Evolutionary conservation across 2,113 vertebrate genomes (phyloP), one percentile per base, ranked within the genome.

Genomic region (Anarhynchus alexandrinus): DNA sequence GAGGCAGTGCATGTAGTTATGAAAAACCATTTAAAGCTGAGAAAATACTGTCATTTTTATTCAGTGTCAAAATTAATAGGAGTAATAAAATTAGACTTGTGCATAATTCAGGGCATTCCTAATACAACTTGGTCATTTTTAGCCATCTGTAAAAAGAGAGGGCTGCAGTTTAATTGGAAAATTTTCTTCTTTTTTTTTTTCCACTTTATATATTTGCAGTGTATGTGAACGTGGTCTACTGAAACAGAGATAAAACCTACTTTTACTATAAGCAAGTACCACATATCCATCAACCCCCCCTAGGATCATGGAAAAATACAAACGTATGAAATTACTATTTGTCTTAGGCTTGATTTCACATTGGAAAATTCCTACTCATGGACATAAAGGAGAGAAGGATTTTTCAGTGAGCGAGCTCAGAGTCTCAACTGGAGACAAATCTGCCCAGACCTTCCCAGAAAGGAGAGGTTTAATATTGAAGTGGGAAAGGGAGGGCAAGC

Each of bases 91-190:
- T 93, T 87, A 92, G 88, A 81, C 34, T 79, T 85, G 47, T 95
- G 88, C 77, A 94, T 96, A 94, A 97, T 96, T 96, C 61, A 96
- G 49, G n/a, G 71, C 90, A 45, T 82, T 88, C 86, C 81, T 82
- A 87, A 93, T 80, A 76, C 78, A 92, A 78, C 70, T 62, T n/a
- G 16, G 42, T 34, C 66, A 84, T 77, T 84, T 95, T 90, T 77
- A 87, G 40, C 51, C 54, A 81, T 69, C 23, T 82, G 34, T 72
- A 52, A 73, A 77, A 92, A 93, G 52, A 90, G 15, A 79, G 6
- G 5, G 2, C 26, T 86, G 40, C 18, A 40, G 38, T 42, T 92
- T 85, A 95, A 73, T 14, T 64, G 26, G 15, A 86, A 84, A 77
- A 45, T 9, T 71, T 67, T 57, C 16, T 54, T n/a, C 4, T 73